A percentile compares a stretch with the other conserved stretches of the same genome.
Conservation (phyloP, 2,113 vertebrate species). For the Spermophilus dauricus region DNA sequence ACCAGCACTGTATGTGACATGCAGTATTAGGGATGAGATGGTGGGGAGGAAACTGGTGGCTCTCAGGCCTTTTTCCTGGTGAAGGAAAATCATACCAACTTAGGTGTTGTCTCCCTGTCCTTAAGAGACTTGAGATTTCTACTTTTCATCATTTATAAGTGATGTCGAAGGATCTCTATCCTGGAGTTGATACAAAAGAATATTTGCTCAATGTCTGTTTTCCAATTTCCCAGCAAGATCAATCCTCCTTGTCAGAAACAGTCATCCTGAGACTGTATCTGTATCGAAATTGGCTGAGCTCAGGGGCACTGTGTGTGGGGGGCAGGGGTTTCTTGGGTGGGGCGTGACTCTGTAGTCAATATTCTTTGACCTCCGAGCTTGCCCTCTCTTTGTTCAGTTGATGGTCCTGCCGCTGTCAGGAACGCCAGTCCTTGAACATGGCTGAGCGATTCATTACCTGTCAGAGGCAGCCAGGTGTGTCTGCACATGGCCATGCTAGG, state of each 20-base stretch:
- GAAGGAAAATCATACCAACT: neutral
- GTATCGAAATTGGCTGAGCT: neutral
- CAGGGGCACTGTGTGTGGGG: rapidly evolving
- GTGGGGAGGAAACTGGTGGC: too few species aligned
- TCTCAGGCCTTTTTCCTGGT: neutral
- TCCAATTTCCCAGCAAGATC: neutral
- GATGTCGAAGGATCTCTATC: neutral
- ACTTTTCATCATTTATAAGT: neutral
- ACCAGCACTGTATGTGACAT: neutral
- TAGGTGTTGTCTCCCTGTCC: neutral
- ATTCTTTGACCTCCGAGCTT: neutral
- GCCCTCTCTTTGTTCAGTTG: constrained; percentile 55
- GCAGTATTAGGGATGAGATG: neutral
- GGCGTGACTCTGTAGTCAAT: neutral
- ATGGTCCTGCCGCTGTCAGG: neutral
- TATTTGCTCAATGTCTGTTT: constrained; percentile 10
- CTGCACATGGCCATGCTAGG: rapidly evolving
- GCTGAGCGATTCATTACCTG: neutral
- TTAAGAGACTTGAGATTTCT: neutral
- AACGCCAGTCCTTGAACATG: constrained; percentile 52
- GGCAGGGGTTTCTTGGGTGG: rapidly evolving
- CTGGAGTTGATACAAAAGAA: neutral
- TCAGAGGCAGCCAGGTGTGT: neutral
- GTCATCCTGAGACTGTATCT: neutral
- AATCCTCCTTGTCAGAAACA: constrained; percentile 56